Base-by-base conservation (phyloP, 1,140 invertebrate genomes). In the Cydia strobilella region DNA sequence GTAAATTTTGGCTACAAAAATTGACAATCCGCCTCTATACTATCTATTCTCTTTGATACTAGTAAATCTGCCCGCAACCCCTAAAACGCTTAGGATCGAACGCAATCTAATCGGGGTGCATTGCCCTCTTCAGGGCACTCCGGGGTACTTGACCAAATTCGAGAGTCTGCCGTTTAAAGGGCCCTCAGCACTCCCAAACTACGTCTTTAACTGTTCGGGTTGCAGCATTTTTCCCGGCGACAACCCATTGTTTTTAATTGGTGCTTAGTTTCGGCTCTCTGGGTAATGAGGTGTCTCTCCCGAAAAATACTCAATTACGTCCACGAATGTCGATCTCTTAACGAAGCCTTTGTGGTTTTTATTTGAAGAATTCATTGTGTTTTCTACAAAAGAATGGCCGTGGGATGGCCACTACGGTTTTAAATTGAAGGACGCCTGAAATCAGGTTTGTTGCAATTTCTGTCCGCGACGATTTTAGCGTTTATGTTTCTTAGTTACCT, bases 81-180 rank as follows among this genome's bases (percentile, higher is more conserved):
- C 65, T 23, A 69, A 69, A 65, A 39, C 78, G 75, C 72, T 81
- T 79, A 77, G 80, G 86, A 86, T 81, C 80, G 78, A 84, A 85
- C 78, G 75, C 79, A 77, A 84, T 86, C 83, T 84, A 89, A 89
- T 89, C 84, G 84, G 75, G 79, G 77, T 69, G 65, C 77, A 74
- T 79, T 39, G 65, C 74, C 45, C 73, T 59, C 74, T 71, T 42
- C 63, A 69, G 65, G 31, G 65, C 65, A 35, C 63, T 66, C 23
- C 23, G 27, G 74, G 27, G 62, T 80, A 82, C 84, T 87, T 77
- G 75, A 72, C 82, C 78, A 77, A 83, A 84, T 80, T 80, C 79
- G 73, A 86, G 81, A 78, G 80, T 79, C 74, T 75, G 73, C 48
- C 76, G 66, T 72, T 81, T 62, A 72, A 74, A 84, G 82, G 25